Evolutionary conservation across 1,140 invertebrate genomes (phyloP), one percentile per base, ranked within the genome.

Genomic region (Acyrthosiphon pisum): DNA sequence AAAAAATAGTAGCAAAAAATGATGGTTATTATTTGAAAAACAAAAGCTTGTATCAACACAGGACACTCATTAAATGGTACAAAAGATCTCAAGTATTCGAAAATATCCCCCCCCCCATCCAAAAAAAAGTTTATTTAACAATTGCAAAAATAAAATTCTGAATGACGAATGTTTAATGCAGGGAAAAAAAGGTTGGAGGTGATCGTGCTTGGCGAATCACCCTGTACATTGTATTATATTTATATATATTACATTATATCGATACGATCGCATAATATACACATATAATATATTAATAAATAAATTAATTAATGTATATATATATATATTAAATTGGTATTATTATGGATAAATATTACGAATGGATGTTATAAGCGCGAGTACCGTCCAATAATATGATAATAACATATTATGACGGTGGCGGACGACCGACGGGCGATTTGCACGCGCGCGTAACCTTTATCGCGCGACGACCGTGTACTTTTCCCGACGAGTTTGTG

Each of bases 401-500:
- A 76, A 76, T 83, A 37, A 81, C 6, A 83, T 83, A 81, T n/a
- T 81, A 83, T 35, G 76, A 83, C 76, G 35, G 18, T 18, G 76
- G 76, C 35, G 35, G n/a, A 83, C 76, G 76, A 76, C n/a, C 14
- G 30, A 37, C 76, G 76, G 76, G 35, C 76, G 76, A 83, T 83
- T 83, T 37, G 46, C 86, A 87, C 46, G 30, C 44, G 84, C 46
- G 23, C 14, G 56, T 76, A 91, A 91, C 90, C 60, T 91, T 91
- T 91, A 68, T 81, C 60, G 37, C n/a, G 60, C n/a, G 60, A 83
- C 35, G 90, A 91, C 90, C 90, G 60, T 91, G 90, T 91, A 91
- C 53, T 76, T 68, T 91, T 91, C 60, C 90, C 37, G 90, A 76
- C 56, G 60, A 68, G 90, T 60, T 37, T 48, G 84, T 87, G 30